Base-by-base conservation (phyloP, 2,888 invertebrate species). In the Theretra japonica region DNA sequence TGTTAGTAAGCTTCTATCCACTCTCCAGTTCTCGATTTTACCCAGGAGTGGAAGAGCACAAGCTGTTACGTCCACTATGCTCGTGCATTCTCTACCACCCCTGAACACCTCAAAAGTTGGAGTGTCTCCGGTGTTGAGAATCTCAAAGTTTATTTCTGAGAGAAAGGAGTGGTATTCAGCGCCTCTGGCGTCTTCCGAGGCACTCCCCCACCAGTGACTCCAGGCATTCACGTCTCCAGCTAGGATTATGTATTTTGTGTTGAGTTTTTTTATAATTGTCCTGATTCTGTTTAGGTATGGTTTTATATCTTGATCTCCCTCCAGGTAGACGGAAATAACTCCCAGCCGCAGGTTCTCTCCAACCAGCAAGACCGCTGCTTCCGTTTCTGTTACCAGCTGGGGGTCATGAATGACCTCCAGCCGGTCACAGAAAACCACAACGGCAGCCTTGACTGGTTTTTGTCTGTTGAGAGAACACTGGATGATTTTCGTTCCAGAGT, bases 301-400 rank as follows among this genome's bases (percentile, higher is more conserved):
- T 8, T 41, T 8, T 11, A 41, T 41, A 11, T 41, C 41, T 11
- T 41, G 41, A 11, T 41, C 25, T 62, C 76, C 76, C 68, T 80
- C 79, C 15, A 75, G 73, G 59, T 83, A 81, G 0, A 79, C 69
- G 0, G 80, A 80, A 0, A 79, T 30, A 0, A 78, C 28, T 57
- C 77, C 79, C 0, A 80, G 57, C n/a, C 56, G 73, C 0, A 72
- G 58, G 0, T 30, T 58, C 0, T 76, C 79, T 4, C 65, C 62
- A 2, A 33, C 71, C 11, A 78, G 48, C 0, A 68, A 3, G 0
- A 75, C 80, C 0, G 77, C 80, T 4, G 75, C 78, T 7, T 75
- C 75, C 1, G 72, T 83, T 19, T 80, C 78, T 1, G 82, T 78
- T 0, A 74, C 73, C 8, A 80, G 70, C 57, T 77, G 77, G 0